Percentiles rank a stretch among this genome's conserved stretches.
Conservation (phyloP, 2,113 vertebrate species). For the Myotis brandtii region DNA sequence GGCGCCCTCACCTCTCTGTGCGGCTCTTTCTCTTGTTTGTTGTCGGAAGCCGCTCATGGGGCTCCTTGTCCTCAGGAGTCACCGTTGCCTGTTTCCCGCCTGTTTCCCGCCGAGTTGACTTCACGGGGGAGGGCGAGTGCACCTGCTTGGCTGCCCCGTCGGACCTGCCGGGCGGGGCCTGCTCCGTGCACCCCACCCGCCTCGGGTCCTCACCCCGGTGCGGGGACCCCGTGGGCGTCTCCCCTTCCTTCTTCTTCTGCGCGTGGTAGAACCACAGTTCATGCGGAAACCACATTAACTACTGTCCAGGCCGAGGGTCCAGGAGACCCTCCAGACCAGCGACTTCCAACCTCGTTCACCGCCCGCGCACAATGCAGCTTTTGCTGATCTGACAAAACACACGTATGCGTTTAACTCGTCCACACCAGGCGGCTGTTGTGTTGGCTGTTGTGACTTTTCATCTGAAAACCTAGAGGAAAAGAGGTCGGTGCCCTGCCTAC, state of each 20-base stretch:
- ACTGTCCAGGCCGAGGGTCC: fast-evolving
- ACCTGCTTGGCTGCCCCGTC: no score
- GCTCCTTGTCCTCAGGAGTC: not conserved
- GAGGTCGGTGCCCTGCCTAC: no score
- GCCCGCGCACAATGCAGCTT: no score
- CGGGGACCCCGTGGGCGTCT: not conserved
- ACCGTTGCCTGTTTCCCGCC: fast-evolving
- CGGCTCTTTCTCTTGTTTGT: not conserved
- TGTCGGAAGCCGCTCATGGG: not conserved
- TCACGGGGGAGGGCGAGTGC: not conserved
- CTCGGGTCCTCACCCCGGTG: not conserved
- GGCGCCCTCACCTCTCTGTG: not conserved
- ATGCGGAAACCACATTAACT: not conserved
- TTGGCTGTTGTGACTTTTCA: no score
- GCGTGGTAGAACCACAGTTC: not conserved
- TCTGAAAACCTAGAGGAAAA: no score
- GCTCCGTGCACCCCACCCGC: no score
- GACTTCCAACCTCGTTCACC: not conserved
- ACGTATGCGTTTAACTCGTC: no score
- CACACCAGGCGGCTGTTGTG: no score
- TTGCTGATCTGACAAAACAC: not conserved
- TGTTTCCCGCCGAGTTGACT: fast-evolving
- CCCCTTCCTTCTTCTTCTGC: not conserved
- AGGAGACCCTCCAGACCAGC: not conserved
- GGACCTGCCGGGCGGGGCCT: no score